Evolutionary conservation across 2,888 invertebrate species (phyloP), one percentile per base, ranked within the genome.

Genomic region (Schizotus pectinicornis): DNA sequence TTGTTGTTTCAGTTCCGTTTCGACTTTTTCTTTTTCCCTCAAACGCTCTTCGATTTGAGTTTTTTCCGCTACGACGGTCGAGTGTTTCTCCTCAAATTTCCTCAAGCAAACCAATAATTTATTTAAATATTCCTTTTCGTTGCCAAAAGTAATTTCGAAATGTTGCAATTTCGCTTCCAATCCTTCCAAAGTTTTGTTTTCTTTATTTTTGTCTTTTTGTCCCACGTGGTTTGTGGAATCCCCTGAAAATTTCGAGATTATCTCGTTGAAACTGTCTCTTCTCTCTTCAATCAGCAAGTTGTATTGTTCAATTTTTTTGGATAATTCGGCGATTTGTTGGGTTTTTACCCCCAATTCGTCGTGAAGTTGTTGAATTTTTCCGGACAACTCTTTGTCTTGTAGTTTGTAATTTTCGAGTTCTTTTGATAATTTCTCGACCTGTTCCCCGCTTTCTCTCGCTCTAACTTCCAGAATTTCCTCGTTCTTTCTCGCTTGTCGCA

Each of bases 91-190:
- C 47, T 54, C 47, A 22, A 54, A 54, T 46, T 47, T 13, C 36
- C 42, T 42, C 43, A 56, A 37, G 33, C 36, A 43, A 31, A 7
- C 14, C 3, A 56, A 38, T n/a, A 51, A 33, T 34, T 43, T 45
- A 1, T 35, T 30, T 7, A 62, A 52, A 50, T 64, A 67, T 42
- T 67, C 66, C 34, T 59, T 53, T 39, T 65, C 64, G n/a, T 65
- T 7, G 6, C 47, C 38, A 14, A 56, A 56, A 33, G 38, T 65
- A 31, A 34, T 61, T 52, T 55, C 65, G 39, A 64, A 56, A 14
- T 49, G 33, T 8, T 61, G 56, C 32, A 62, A 48, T 39, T 56
- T 49, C 7, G 51, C 52, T 41, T 50, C 48, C n/a, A 54, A 13
- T 33, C 55, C 55, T 13, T 43, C 6, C 31, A 57, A 30, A 11